Percentiles rank a stretch among this genome's conserved stretches.
Conservation (phyloP, 1,140 invertebrate genomes). For the Saccostrea echinata region DNA sequence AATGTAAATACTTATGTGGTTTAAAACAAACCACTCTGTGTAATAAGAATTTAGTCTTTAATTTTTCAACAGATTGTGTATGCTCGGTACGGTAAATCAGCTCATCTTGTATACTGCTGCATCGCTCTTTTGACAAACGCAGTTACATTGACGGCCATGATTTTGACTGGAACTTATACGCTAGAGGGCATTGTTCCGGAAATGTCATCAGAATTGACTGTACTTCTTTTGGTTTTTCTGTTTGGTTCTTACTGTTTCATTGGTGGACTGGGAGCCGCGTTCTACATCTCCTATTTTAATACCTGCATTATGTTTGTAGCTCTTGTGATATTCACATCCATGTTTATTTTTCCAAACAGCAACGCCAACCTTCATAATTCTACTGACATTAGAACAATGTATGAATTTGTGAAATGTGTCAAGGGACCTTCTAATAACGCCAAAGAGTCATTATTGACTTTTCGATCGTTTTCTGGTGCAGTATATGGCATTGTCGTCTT, state of each 20-base stretch:
- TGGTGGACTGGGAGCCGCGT: constrained; percentile 78
- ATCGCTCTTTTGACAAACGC: constrained; percentile 77
- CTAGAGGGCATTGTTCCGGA: constrained; percentile 62
- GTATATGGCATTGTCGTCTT: constrained; percentile 73
- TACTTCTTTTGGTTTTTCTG: constrained; percentile 66
- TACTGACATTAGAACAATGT: constrained; percentile 59
- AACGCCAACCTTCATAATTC: not conserved
- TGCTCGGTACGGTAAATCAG: constrained; percentile 72
- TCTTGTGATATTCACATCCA: not conserved
- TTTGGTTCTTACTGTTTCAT: constrained; percentile 78
- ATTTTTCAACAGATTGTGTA: constrained; percentile 45
- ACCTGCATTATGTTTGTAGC: constrained; percentile 72
- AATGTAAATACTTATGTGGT: too few relatives aligned
- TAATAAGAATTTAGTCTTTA: too few relatives aligned
- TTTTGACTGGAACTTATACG: constrained; percentile 63
- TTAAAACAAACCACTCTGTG: too few relatives aligned
- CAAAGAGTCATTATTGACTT: constrained; percentile 67
- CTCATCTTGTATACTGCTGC: constrained; percentile 74
- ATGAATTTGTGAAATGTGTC: constrained; percentile 65
- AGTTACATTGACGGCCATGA: constrained; percentile 67
- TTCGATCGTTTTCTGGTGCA: constrained; percentile 59
- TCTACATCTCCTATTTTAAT: constrained; percentile 80
- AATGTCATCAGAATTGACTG: constrained; percentile 65
- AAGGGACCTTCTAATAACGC: constrained; percentile 73
- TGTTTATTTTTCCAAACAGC: not conserved